These are phyloP conservation scores for Dissostichus mawsoni DNA, from an alignment of 2,113 vertebrate species.

Conservation along the genomic window DNA sequence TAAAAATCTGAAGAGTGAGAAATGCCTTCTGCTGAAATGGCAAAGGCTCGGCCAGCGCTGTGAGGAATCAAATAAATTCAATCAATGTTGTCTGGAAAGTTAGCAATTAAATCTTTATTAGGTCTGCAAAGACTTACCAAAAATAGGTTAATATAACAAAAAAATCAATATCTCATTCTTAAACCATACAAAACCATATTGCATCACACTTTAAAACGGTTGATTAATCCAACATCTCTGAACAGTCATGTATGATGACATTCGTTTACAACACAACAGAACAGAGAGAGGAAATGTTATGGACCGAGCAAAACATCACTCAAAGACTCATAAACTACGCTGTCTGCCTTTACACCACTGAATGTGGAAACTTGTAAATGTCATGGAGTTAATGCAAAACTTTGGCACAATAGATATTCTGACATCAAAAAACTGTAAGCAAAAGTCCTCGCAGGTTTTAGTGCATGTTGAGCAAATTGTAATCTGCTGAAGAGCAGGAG, in stretches of 20 bases:
- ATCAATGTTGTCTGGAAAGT: conserved; percentile 55
- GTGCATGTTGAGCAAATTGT: conserved; percentile 55
- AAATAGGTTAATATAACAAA: conserved; percentile 86
- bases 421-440: conserved; percentile 49
- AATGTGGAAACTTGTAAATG: conserved; percentile 36
- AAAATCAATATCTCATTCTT: conserved; percentile 65
- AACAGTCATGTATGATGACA: conserved; percentile 62
- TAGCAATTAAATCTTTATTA: conserved; percentile 84
- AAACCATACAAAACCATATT: conserved; percentile 83
- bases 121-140: conserved; percentile 80
- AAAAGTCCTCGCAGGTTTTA: conserved; percentile 66
- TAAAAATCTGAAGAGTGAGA: conserved; percentile 33
- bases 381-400: conserved; percentile 62
- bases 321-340: conserved; percentile 30
- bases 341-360: conserved; percentile 28
- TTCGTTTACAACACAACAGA: conserved; percentile 47
- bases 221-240: conserved; percentile 54
- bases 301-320: conserved; percentile 46
- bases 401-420: conserved; percentile 72
- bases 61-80: conserved; percentile 51
- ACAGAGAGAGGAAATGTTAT: conserved; percentile 19
- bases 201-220: conserved; percentile 70
- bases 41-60: not conserved
- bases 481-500: conserved; percentile 33
- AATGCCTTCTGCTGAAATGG: conserved; percentile 23